A percentile compares a stretch with the other conserved stretches of the same genome.
phyloP scores from a whole-genome alignment of 2,797 vertebrate species.

The Balearica regulorum region DNA sequence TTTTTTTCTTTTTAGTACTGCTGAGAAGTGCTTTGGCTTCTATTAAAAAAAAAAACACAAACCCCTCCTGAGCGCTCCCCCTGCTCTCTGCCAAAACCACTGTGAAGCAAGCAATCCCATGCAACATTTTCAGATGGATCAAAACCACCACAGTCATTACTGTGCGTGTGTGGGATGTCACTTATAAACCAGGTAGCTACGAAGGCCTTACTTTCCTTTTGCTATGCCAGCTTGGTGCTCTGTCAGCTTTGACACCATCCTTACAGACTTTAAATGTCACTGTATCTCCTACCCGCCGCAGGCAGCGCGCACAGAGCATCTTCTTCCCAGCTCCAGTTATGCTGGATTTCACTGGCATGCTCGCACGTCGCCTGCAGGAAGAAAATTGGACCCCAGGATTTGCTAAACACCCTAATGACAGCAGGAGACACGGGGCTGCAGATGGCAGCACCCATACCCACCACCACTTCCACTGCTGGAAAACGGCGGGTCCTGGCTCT shows the following conservation, averaged over 20 bases:
- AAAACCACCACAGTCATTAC: background rate
- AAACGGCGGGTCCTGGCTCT: background rate
- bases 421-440: background rate
- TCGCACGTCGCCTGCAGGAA: accelerated
- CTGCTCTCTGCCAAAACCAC: background rate
- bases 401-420: background rate
- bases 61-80: accelerated
- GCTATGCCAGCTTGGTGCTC: background rate
- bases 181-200: background rate
- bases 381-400: background rate
- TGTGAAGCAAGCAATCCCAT: background rate
- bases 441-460: background rate
- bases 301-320: background rate
- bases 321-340: background rate
- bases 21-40: background rate
- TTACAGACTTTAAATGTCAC: background rate
- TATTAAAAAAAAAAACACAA: background rate
- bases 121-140: background rate
- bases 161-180: background rate
- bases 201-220: background rate
- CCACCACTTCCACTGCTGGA: background rate
- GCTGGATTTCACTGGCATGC: background rate
- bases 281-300: background rate
- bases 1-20: background rate
- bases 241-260: background rate